Base-by-base conservation (phyloP, 2,888 invertebrate species). In the Pterostichus niger region DNA sequence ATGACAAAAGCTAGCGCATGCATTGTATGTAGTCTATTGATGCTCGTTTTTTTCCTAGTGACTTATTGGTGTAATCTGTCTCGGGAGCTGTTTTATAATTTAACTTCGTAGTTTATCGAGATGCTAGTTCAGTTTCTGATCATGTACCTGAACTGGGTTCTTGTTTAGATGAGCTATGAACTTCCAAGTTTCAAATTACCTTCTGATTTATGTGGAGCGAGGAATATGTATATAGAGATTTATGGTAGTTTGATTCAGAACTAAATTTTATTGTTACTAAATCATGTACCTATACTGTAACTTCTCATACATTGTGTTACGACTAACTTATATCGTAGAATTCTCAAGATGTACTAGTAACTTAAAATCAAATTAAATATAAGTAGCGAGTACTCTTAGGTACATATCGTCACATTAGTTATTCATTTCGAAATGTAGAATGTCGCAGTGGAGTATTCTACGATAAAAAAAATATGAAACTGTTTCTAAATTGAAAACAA, bases 41-140 rank as follows among this genome's bases (percentile, higher is more conserved):
- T 71, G 46, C 9, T 71, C 40, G 10, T 71, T 71, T 71, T 71
- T 71, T 35, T 64, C 35, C n/a, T n/a, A n/a, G 44, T 44, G 68
- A 71, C 13, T 71, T 71, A 71, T 71, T 17, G 68, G 6, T 15
- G 17, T 44, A 40, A 71, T 71, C 68, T 31, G 13, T 71, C 68
- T 71, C 56, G 17, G 17, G 6, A 15, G 40, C 31, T 71, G 44
- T 71, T 71, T 71, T 44, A 17, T 44, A 71, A 71, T 71, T 44
- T 71, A 10, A 15, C 11, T 56, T 31, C n/a, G 56, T 56, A 15
- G 56, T 49, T 49, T 56, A 56, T 17, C 56, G 17, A 1, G 24
- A 49, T 49, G 6, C 13, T 64, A 13, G 64, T 64, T 33, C 11
- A 13, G 64, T 35, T 71, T 71, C 68, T 71, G 68, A 71, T 71